These are phyloP conservation scores for Sialia sialis DNA, from an alignment of 2,113 vertebrate genomes.

Conservation along the genomic window DNA sequence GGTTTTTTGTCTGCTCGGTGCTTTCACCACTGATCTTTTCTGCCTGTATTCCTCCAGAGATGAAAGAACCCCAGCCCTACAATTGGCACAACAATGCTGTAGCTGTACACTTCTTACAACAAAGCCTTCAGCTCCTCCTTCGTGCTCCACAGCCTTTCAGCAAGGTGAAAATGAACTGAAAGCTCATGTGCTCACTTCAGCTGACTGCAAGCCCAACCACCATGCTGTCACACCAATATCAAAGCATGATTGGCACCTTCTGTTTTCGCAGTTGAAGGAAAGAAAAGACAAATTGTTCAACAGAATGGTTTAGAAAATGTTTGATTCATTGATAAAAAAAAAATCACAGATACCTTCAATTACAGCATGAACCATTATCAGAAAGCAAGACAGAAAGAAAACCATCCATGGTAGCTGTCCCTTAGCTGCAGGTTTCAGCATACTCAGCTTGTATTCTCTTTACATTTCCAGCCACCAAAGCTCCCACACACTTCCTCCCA, in stretches of 20 bases:
- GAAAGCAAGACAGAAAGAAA: not conserved
- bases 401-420: not conserved
- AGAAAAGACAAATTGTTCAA: not conserved
- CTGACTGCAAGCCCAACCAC: not conserved
- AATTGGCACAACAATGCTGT: not conserved
- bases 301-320: not conserved
- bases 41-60: not conserved
- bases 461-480: constrained; percentile 58
- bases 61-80: not conserved
- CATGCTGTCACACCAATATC: not conserved
- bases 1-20: not conserved
- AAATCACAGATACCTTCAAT: not conserved
- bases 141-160: not conserved
- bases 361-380: not conserved
- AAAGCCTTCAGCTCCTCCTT: not conserved
- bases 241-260: not conserved
- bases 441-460: constrained; percentile 35
- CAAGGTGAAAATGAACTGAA: not conserved
- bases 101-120: not conserved
- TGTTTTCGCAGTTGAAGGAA: not conserved
- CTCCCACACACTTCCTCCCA: constrained; percentile 7
- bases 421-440: not conserved
- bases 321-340: constrained; percentile 14
- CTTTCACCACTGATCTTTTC: not conserved
- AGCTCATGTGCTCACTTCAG: not conserved